phyloP scores from a whole-genome alignment of 2,797 vertebrate genomes.

The Tragelaphus oryx region DNA sequence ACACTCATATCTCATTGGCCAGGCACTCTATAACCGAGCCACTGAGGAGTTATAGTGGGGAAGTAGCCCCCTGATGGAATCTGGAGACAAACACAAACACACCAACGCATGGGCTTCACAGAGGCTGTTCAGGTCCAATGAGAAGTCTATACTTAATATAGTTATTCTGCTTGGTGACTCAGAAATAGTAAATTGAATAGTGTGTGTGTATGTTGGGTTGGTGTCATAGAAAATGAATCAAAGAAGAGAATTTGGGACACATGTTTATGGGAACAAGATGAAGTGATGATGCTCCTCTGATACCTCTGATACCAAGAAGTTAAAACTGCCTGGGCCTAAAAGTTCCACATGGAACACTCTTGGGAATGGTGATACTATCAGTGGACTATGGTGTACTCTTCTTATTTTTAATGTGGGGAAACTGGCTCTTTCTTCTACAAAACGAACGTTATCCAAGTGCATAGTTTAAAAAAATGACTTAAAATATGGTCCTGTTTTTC shows the following conservation, averaged over 20 bases:
- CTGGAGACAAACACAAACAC: not conserved
- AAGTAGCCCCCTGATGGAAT: not conserved
- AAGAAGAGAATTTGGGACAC: not conserved
- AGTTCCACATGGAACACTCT: not conserved
- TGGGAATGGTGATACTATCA: not conserved
- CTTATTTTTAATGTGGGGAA: not conserved
- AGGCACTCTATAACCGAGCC: not conserved
- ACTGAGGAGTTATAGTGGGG: not conserved
- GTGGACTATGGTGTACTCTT: not conserved
- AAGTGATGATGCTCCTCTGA: not conserved
- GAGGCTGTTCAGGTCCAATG: not conserved
- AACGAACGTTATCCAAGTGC: not conserved
- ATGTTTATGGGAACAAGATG: not conserved
- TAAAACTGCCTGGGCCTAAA: not conserved
- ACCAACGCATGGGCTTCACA: not conserved
- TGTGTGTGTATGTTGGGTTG: not conserved
- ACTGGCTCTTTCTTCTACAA: not conserved
- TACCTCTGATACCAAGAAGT: not conserved
- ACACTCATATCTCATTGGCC: not conserved
- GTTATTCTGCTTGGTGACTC: not conserved
- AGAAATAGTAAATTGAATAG: not conserved
- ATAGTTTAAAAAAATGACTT: not conserved
- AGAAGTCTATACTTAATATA: not conserved
- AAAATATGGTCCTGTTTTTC: not conserved
- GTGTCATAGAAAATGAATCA: not conserved